Conservation (phyloP, 2,888 invertebrate species). For the Hyposoter dolosus region DNA sequence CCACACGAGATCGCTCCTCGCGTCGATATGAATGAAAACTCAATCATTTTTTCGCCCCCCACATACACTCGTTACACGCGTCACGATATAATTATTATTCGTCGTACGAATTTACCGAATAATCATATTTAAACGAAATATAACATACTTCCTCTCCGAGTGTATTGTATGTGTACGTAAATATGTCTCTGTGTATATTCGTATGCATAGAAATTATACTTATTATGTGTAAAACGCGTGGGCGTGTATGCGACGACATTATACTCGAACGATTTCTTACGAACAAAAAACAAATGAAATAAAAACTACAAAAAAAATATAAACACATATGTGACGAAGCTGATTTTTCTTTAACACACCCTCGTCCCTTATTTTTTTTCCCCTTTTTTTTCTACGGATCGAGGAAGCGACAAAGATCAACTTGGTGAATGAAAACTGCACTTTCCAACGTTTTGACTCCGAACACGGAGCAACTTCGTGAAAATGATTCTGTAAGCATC, state of each 20-base stretch:
- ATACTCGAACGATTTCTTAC: conserved; percentile 80
- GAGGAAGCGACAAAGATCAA: no score
- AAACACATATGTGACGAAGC: conserved; percentile 39
- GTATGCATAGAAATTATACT: conserved; percentile 67
- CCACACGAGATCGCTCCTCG: conserved; percentile 60
- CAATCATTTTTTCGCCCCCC: conserved; percentile 55
- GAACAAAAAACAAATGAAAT: conserved; percentile 75
- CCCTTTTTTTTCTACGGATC: no score
- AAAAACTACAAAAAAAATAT: conserved; percentile 57
- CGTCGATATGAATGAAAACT: conserved; percentile 64
- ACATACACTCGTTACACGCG: conserved; percentile 45
- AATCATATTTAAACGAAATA: conserved; percentile 39
- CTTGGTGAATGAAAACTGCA: no score
- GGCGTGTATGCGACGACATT: conserved; percentile 62
- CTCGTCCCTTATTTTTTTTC: no score
- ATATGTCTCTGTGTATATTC: conserved; percentile 64
- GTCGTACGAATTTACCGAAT: conserved; percentile 31
- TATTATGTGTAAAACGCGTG: conserved; percentile 67
- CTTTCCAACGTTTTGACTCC: no score
- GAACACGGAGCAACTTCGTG: no score
- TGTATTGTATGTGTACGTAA: conserved; percentile 68
- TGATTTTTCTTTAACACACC: neutral
- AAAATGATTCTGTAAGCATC: no score
- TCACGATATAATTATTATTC: conserved; percentile 50
- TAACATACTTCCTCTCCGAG: conserved; percentile 39